phyloP scores from a whole-genome alignment of 1,140 invertebrate species.

The Aphidius ervi region DNA sequence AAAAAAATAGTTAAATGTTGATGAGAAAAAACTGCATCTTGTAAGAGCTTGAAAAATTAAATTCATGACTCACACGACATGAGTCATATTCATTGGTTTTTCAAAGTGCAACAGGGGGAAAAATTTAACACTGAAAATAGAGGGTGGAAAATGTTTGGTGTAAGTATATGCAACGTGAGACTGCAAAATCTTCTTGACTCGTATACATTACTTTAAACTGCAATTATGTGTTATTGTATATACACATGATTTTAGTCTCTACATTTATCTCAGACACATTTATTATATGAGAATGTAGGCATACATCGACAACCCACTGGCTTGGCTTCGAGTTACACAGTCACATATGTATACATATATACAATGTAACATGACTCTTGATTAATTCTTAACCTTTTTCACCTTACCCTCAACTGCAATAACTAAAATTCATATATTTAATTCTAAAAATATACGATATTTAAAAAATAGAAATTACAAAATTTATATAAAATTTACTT shows the following conservation, averaged over 20 bases:
- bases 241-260: conserved; percentile 15
- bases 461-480: too few species aligned
- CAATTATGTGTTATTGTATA: neutral
- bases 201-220: conserved; percentile 1
- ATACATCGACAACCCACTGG: conserved; percentile 23
- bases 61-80: neutral
- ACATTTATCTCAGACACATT: conserved; percentile 31
- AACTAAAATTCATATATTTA: neutral
- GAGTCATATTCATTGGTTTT: neutral
- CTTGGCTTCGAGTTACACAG: conserved; percentile 17
- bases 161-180: conserved; percentile 20
- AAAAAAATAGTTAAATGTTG: too few species aligned
- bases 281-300: conserved; percentile 33
- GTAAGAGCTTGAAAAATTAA: too few species aligned
- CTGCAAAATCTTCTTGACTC: conserved; percentile 15
- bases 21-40: too few species aligned
- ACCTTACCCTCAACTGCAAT: neutral
- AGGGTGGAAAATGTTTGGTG: conserved; percentile 18
- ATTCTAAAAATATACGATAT: neutral
- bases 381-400: conserved; percentile 11
- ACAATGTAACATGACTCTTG: conserved; percentile 13
- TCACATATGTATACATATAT: conserved; percentile 21
- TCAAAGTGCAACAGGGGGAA: conserved; percentile 8
- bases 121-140: conserved; percentile 13
- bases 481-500: too few species aligned